Conservation (phyloP, 2,797 vertebrate genomes). For the Neostethus bicornis region DNA sequence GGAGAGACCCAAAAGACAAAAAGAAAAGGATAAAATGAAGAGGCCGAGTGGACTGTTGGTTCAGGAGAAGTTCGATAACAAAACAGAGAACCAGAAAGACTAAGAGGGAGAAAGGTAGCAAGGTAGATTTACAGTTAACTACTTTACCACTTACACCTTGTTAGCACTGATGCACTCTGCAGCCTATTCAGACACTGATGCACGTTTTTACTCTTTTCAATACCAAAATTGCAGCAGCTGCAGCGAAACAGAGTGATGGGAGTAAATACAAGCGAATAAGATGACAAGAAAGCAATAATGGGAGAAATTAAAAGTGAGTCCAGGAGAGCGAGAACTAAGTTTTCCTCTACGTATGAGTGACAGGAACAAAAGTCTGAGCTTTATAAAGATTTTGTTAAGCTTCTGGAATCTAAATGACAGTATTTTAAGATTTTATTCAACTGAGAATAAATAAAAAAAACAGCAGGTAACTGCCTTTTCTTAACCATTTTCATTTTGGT, state of each 20-base stretch:
- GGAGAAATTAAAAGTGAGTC: conserved; percentile 25
- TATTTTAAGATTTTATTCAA: background rate
- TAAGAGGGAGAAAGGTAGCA: conserved; percentile 29
- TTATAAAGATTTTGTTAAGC: background rate
- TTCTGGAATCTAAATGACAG: background rate
- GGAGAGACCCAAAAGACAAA: conserved; percentile 62
- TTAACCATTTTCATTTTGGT: background rate
- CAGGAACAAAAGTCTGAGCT: background rate
- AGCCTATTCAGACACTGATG: conserved; percentile 63
- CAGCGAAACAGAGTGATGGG: conserved; percentile 31
- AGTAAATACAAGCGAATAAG: conserved; percentile 26
- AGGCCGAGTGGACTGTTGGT: conserved; percentile 21
- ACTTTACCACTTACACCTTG: conserved; percentile 80
- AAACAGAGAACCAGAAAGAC: conserved; percentile 22
- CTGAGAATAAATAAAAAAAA: background rate
- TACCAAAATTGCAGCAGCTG: conserved; percentile 35
- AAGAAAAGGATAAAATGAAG: conserved; percentile 35
- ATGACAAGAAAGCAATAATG: conserved; percentile 34
- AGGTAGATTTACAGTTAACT: conserved; percentile 78
- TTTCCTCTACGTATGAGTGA: conserved; percentile 1
- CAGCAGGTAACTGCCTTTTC: background rate
- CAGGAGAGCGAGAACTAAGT: conserved; percentile 2
- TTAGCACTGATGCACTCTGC: conserved; percentile 75
- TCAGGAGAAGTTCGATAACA: conserved; percentile 16
- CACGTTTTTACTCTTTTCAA: conserved; percentile 62